These are phyloP conservation scores for Raja brachyura DNA, from an alignment of 2,113 vertebrate genomes.

Conservation along the genomic window DNA sequence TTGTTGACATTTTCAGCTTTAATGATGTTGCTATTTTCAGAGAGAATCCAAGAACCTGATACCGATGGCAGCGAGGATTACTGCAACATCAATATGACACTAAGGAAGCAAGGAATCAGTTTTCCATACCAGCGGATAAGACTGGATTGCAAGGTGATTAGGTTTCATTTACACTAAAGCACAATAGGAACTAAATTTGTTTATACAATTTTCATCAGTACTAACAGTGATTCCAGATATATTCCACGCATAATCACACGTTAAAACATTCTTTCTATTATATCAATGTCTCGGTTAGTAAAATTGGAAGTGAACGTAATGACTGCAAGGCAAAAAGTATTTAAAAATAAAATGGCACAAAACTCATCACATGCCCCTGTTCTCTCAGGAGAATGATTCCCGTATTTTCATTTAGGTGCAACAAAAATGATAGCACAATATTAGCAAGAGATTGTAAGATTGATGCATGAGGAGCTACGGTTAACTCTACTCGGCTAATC, in stretches of 20 bases:
- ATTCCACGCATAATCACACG: background rate
- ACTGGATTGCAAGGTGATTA: background rate
- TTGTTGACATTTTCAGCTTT: slow-evolving; percentile 51
- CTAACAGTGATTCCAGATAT: background rate
- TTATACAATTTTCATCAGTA: background rate
- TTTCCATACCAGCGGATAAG: background rate
- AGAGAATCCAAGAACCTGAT: slow-evolving; percentile 44
- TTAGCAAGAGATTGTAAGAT: background rate
- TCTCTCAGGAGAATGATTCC: background rate
- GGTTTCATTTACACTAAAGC: background rate
- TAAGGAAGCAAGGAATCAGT: slow-evolving; percentile 19
- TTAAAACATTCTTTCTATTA: background rate
- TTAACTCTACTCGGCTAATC: background rate
- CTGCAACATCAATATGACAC: background rate
- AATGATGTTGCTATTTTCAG: slow-evolving; percentile 45
- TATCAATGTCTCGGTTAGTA: background rate
- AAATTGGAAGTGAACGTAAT: background rate
- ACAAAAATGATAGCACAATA: background rate
- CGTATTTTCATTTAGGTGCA: background rate
- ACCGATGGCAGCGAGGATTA: slow-evolving; percentile 13
- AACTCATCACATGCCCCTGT: background rate
- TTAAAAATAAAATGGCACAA: slow-evolving; percentile 1
- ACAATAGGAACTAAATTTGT: background rate
- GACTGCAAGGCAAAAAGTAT: background rate
- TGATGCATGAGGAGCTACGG: background rate